Conservation (phyloP, 1,140 invertebrate species). For the Drosophila chauvacae region DNA sequence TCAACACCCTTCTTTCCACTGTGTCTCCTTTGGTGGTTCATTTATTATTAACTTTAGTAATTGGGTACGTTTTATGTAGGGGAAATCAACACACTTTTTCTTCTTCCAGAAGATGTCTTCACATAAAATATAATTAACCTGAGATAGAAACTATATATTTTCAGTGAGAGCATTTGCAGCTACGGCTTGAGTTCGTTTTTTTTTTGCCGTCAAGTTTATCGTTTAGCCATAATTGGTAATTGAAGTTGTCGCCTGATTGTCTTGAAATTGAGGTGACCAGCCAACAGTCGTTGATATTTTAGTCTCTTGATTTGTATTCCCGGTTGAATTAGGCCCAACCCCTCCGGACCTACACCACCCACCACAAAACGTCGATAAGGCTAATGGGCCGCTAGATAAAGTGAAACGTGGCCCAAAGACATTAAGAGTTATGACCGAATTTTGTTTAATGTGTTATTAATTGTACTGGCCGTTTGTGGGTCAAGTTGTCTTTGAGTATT, state of each 20-base stretch:
- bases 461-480: not conserved
- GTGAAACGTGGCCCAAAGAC: slow-evolving; percentile 6
- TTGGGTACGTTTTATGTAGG: too few relatives aligned
- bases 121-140: not conserved
- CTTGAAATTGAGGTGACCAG: slow-evolving; percentile 51
- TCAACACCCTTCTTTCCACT: not conserved
- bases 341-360: slow-evolving; percentile 24
- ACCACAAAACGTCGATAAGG: slow-evolving; percentile 54
- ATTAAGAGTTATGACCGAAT: slow-evolving; percentile 25
- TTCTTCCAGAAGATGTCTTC: not conserved
- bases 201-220: slow-evolving; percentile 19
- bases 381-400: slow-evolving; percentile 38
- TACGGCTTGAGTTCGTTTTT: not conserved
- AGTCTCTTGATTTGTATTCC: slow-evolving; percentile 29
- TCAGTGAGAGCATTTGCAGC: not conserved
- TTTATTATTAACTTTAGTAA: not conserved
- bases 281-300: slow-evolving; percentile 36
- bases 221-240: slow-evolving; percentile 57
- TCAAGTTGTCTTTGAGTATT: slow-evolving; percentile 7
- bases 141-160: not conserved
- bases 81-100: not conserved
- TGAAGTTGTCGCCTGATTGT: slow-evolving; percentile 70
- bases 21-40: not conserved
- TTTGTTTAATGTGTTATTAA: slow-evolving; percentile 35
- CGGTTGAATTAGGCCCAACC: slow-evolving; percentile 32